Evolutionary conservation across 2,797 vertebrate genomes (phyloP).

Genomic region (Eidolon dupreanum): DNA sequence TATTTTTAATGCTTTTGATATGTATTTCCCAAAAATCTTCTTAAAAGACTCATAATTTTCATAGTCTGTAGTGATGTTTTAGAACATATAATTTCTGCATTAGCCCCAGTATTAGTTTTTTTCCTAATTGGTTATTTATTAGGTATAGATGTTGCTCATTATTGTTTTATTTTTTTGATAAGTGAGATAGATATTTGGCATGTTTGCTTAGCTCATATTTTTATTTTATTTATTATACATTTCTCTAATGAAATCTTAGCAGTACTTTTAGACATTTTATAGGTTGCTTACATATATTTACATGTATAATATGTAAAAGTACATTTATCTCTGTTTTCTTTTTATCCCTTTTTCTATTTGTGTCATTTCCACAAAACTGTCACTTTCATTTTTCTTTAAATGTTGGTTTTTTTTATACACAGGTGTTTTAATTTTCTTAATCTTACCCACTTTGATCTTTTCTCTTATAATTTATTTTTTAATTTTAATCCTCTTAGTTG

Average conservation of each 20-base stretch:
- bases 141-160: background rate
- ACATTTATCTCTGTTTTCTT: background rate
- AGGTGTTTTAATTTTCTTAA: slow-evolving; percentile 15
- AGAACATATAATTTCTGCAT: background rate
- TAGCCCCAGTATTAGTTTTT: background rate
- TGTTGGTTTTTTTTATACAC: background rate
- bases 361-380: background rate
- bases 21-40: background rate
- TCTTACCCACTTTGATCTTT: slow-evolving; percentile 18
- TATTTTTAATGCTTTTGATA: background rate
- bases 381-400: slow-evolving; percentile 40
- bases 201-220: background rate
- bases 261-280: background rate
- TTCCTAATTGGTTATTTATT: background rate
- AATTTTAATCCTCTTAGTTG: slow-evolving; percentile 32
- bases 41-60: background rate
- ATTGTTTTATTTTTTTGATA: slow-evolving; percentile 6
- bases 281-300: background rate
- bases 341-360: background rate
- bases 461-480: slow-evolving; percentile 47
- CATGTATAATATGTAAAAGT: background rate
- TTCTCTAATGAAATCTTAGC: background rate
- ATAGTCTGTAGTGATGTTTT: background rate
- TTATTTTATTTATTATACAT: background rate
- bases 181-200: background rate